These are phyloP conservation scores for Enteromius radiatus DNA, from an alignment of 2,797 vertebrate genomes.

Conservation along the genomic window DNA sequence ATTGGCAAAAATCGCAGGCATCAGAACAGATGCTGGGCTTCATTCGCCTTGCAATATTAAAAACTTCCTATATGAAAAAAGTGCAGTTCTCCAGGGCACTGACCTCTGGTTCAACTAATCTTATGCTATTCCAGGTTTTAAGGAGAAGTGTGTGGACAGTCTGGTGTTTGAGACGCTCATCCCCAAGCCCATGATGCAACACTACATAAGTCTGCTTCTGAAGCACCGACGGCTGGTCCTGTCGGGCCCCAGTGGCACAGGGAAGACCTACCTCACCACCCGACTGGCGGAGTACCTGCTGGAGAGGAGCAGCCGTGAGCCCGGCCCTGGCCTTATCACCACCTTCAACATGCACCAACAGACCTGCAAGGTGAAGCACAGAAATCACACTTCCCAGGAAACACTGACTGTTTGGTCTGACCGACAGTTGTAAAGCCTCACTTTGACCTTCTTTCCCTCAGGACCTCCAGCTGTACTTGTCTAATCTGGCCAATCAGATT, in stretches of 20 bases:
- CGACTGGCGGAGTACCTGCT: conserved; percentile 91
- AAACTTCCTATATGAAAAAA: neutral
- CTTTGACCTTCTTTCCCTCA: conserved; percentile 61
- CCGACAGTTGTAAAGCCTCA: neutral
- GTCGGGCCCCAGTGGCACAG: conserved; percentile 93
- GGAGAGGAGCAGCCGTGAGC: conserved; percentile 84
- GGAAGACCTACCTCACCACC: conserved; percentile 93
- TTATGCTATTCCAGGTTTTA: conserved; percentile 79
- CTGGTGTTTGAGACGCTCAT: conserved; percentile 95
- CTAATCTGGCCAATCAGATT: conserved; percentile 93
- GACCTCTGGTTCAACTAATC: neutral
- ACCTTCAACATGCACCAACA: conserved; percentile 97
- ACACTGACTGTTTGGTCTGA: neutral
- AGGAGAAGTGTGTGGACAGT: conserved; percentile 92
- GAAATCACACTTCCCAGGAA: neutral
- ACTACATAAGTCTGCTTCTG: conserved; percentile 93
- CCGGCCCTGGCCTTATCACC: conserved; percentile 82
- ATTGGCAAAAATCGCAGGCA: neutral
- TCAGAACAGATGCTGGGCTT: neutral
- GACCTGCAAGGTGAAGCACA: conserved; percentile 87
- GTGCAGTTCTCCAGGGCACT: neutral
- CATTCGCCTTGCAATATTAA: neutral
- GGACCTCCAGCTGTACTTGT: conserved; percentile 95
- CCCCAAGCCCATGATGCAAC: conserved; percentile 97
- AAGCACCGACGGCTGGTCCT: conserved; percentile 93